Percentiles rank a stretch among this genome's conserved stretches.
Evolutionary conservation across 2,797 vertebrate genomes (phyloP).

Genomic region (Darevskia nairensis): DNA sequence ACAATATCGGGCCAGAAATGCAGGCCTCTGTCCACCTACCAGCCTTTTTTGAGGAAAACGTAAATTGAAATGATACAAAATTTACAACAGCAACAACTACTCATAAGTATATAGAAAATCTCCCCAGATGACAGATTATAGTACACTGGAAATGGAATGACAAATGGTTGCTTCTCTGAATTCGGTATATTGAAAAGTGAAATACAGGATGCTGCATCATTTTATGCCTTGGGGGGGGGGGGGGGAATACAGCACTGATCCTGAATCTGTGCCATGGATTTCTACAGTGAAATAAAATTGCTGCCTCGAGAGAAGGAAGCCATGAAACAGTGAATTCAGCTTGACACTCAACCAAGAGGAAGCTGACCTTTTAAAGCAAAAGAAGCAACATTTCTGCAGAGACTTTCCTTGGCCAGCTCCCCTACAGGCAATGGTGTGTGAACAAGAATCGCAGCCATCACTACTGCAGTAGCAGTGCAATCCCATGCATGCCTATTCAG

Average conservation of each 20-base stretch:
- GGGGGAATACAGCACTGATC: constrained; percentile 22
- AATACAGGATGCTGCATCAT: constrained; percentile 53
- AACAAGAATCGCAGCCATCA: not conserved
- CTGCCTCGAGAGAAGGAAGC: constrained; percentile 62
- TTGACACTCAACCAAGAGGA: constrained; percentile 13
- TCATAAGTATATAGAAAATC: constrained; percentile 48
- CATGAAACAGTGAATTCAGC: constrained; percentile 64
- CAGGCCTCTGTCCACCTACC: not conserved
- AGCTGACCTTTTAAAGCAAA: constrained; percentile 30
- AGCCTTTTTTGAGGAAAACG: constrained; percentile 29
- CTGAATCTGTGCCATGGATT: constrained; percentile 52
- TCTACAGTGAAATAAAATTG: constrained; percentile 68
- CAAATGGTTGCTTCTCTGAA: constrained; percentile 64
- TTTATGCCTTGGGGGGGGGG: constrained; percentile 31
- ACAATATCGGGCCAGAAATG: not conserved
- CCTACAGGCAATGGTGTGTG: not conserved
- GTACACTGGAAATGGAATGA: constrained; percentile 67
- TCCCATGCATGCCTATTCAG: too few species aligned
- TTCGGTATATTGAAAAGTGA: constrained; percentile 70
- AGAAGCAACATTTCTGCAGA: constrained; percentile 41
- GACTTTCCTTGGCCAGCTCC: constrained; percentile 33
- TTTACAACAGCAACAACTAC: constrained; percentile 47
- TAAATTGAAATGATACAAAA: constrained; percentile 56
- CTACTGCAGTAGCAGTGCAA: not conserved
- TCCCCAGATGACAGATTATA: constrained; percentile 61